A percentile compares a stretch with the other conserved stretches of the same genome.
Conservation (phyloP, 2,888 invertebrate genomes). For the Leucoptera coffeella region DNA sequence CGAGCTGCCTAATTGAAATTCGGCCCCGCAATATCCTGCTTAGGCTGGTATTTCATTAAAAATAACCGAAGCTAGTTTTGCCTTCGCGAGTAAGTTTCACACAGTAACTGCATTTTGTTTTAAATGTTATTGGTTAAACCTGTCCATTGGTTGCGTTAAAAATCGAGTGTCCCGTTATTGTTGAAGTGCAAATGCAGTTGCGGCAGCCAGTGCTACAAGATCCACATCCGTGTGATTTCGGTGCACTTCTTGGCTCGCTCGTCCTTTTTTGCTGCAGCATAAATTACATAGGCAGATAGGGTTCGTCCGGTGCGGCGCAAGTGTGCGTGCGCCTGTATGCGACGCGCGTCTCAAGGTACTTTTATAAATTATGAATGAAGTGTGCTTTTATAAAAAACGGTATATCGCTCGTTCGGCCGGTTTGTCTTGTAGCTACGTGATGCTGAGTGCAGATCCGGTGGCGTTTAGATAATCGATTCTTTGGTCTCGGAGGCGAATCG, state of each 20-base stretch:
- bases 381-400: slow-evolving; percentile 33
- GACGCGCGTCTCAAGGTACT: slow-evolving; percentile 23
- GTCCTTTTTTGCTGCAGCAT: slow-evolving; percentile 10
- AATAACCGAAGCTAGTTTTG: too few species aligned
- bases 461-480: slow-evolving; percentile 1
- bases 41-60: too few species aligned
- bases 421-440: slow-evolving; percentile 30
- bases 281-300: slow-evolving; percentile 16
- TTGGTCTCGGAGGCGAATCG: slow-evolving; percentile 11
- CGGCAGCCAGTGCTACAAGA: too few species aligned
- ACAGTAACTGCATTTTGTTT: too few species aligned
- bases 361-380: slow-evolving; percentile 50
- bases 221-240: slow-evolving; percentile 24
- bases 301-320: slow-evolving; percentile 6
- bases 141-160: too few species aligned
- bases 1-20: too few species aligned
- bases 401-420: slow-evolving; percentile 34
- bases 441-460: slow-evolving; percentile 8
- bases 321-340: slow-evolving; percentile 14
- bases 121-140: too few species aligned
- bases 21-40: too few species aligned
- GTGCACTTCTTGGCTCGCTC: slow-evolving; percentile 18
- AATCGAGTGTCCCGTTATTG: too few species aligned
- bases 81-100: too few species aligned
- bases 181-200: too few species aligned